Evolutionary conservation across 1,140 invertebrate species (phyloP).

Genomic region (Globodera rostochiensis): DNA sequence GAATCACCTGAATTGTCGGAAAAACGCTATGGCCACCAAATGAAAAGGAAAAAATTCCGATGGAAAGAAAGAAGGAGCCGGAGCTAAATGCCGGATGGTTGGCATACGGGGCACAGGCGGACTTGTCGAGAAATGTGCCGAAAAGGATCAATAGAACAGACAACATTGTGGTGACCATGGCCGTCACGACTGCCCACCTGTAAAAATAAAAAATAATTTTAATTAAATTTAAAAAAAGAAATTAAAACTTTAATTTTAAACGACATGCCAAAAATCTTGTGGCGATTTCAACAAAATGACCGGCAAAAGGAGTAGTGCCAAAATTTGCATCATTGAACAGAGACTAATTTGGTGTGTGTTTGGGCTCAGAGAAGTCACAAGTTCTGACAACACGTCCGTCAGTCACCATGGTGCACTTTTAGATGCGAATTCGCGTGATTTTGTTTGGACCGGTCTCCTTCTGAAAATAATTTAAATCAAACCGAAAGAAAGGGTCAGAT

Average conservation of each 20-base stretch:
- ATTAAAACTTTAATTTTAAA: not conserved
- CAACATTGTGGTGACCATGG: constrained; percentile 51
- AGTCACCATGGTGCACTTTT: too few species aligned
- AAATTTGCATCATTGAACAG: constrained; percentile 46
- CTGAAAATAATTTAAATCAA: too few species aligned
- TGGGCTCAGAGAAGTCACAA: constrained; percentile 33
- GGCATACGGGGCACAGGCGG: constrained; percentile 34
- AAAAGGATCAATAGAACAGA: constrained; percentile 47
- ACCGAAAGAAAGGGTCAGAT: too few species aligned
- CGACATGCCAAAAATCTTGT: constrained; percentile 45
- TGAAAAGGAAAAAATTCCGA: constrained; percentile 53
- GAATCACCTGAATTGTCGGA: constrained; percentile 37
- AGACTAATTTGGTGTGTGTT: constrained; percentile 33
- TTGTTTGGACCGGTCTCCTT: too few species aligned
- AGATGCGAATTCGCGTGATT: too few species aligned
- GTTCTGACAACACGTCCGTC: constrained; percentile 52
- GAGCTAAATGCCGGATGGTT: constrained; percentile 34
- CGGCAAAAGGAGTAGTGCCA: constrained; percentile 45
- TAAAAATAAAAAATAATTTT: constrained; percentile 7
- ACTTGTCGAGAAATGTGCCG: constrained; percentile 37
- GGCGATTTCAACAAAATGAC: constrained; percentile 48
- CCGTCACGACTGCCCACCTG: constrained; percentile 48
- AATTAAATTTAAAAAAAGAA: not conserved
- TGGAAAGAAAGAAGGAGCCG: constrained; percentile 39
- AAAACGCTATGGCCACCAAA: constrained; percentile 55